Evolutionary conservation across 2,888 invertebrate species (phyloP).

Genomic region (Pyrrhia umbra): DNA sequence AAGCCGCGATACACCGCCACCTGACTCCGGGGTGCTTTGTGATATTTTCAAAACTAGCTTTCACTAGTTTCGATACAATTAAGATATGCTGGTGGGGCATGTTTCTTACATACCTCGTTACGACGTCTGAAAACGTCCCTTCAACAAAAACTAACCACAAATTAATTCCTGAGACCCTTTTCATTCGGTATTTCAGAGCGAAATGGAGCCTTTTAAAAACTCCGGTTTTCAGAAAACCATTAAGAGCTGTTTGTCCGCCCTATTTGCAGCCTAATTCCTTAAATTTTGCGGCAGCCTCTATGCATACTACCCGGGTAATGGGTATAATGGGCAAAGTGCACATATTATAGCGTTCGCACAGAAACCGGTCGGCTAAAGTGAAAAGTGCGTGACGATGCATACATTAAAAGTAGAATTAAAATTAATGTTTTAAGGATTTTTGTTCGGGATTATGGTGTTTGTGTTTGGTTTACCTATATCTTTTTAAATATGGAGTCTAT

Average conservation of each 20-base stretch:
- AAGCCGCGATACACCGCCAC: no score
- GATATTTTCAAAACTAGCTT: no score
- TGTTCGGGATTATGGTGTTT: neutral
- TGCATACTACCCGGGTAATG: constrained; percentile 38
- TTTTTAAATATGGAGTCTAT: no score
- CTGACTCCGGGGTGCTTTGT: no score
- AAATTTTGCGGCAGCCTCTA: constrained; percentile 24
- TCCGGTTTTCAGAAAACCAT: neutral
- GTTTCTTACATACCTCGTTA: no score
- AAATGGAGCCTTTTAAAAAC: no score
- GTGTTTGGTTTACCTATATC: no score
- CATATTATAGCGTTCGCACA: constrained; percentile 27
- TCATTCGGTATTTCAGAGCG: no score
- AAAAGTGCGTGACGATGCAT: constrained; percentile 48
- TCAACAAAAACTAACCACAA: neutral
- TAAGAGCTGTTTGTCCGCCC: constrained; percentile 10
- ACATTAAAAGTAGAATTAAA: constrained; percentile 45
- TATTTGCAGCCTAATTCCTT: constrained; percentile 37
- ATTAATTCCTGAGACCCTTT: no score
- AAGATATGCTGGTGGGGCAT: no score
- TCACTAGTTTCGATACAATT: no score
- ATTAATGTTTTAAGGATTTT: constrained; percentile 24
- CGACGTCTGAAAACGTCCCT: no score
- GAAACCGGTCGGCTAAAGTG: neutral
- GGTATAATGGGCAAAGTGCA: constrained; percentile 42